Percentiles rank a stretch among this genome's conserved stretches.
Evolutionary conservation across 2,113 vertebrate species (phyloP).

Genomic region (Ptilorrhoa leucosticta): DNA sequence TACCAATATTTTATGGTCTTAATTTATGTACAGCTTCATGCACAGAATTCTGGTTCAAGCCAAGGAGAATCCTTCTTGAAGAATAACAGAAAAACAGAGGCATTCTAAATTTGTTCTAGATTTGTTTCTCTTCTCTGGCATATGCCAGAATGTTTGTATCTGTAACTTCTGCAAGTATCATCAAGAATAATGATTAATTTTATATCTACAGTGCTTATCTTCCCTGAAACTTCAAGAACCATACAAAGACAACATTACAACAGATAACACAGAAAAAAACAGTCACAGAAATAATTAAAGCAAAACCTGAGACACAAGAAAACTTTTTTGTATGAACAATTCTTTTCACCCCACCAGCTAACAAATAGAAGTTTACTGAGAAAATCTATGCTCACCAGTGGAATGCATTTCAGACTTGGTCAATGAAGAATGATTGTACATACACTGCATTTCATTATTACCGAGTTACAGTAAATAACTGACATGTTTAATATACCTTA

Average conservation of each 20-base stretch:
- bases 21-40: neutral
- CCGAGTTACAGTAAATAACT: neutral
- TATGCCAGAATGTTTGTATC: neutral
- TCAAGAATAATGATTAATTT: slow-evolving; percentile 10
- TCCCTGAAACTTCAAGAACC: neutral
- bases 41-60: neutral
- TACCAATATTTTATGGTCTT: neutral
- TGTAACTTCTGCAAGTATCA: neutral
- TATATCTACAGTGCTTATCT: neutral
- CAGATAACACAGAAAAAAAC: neutral
- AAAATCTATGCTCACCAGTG: neutral
- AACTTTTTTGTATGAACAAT: neutral
- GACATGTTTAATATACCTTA: neutral
- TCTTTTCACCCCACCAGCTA: neutral
- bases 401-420: neutral
- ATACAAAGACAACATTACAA: neutral
- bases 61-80: neutral
- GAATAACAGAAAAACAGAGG: neutral
- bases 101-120: neutral
- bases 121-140: neutral
- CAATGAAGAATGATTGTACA: neutral
- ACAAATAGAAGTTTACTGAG: neutral
- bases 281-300: slow-evolving; percentile 11
- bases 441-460: neutral
- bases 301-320: neutral